These are phyloP conservation scores for Drosophila gaucha DNA, from an alignment of 2,888 invertebrate species.

Conservation along the genomic window DNA sequence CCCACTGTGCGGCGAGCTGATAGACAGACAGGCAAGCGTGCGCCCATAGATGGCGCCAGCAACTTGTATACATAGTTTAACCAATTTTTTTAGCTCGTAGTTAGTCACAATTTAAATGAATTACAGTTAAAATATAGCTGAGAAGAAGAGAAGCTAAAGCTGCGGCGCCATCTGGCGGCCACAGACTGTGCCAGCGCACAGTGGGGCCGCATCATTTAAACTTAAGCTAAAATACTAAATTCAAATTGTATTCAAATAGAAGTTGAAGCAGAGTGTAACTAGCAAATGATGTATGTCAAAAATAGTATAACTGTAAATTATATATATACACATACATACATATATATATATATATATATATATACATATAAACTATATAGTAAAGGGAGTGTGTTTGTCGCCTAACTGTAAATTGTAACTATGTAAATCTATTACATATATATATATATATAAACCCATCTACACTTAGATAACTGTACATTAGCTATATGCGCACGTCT, in stretches of 20 bases:
- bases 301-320: constrained; percentile 41
- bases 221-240: constrained; percentile 49
- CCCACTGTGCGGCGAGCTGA: constrained; percentile 22
- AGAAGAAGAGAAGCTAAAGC: constrained; percentile 36
- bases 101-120: constrained; percentile 80
- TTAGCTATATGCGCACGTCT: constrained; percentile 61
- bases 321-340: constrained; percentile 11
- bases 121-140: constrained; percentile 45
- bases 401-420: constrained; percentile 57
- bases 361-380: constrained; percentile 23
- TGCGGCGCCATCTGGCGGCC: constrained; percentile 47
- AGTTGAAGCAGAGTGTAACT: constrained; percentile 29
- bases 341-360: constrained; percentile 16
- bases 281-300: constrained; percentile 49
- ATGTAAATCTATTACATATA: constrained; percentile 45
- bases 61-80: constrained; percentile 39
- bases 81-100: constrained; percentile 70
- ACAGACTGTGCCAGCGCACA: not conserved
- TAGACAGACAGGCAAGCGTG: not conserved
- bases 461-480: constrained; percentile 39
- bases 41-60: constrained; percentile 49
- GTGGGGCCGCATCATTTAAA: constrained; percentile 24
- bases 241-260: constrained; percentile 51
- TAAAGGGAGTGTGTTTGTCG: constrained; percentile 54
- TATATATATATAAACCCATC: constrained; percentile 5